Base-by-base conservation (phyloP, 2,888 invertebrate species). In the Copidosoma aretas region DNA sequence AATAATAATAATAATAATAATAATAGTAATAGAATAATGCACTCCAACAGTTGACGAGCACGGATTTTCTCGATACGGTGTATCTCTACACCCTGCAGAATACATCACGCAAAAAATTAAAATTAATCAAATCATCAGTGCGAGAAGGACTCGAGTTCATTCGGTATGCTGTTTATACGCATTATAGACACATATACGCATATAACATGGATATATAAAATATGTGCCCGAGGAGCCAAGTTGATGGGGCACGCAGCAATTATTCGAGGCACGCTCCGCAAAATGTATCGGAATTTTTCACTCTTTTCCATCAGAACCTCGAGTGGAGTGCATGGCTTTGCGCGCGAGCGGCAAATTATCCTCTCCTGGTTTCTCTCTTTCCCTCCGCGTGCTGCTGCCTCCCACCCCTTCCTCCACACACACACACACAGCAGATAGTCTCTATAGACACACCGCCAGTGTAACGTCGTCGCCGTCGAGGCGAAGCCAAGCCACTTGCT, bases 401-500 rank as follows among this genome's bases (percentile, higher is more conserved):
- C n/a, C n/a, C 14, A 46, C 17, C 32, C 32, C 32, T 32, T 32
- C 32, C 32, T 32, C 32, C 8, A n/a, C 32, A 3, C 32, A 5
- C 8, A 32, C 8, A 32, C 43, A 46, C 8, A 46, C 14, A 12
- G 43, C 3, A 17, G 15, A 46, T 4, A 14, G 43, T 17, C 17
- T 46, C 15, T 17, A 46, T 15, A 15, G 15, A 12, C 17, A 1
- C 43, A 17, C 17, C 43, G 12, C 17, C 43, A 32, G 4, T n/a
- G n/a, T n/a, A 14, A 41, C 41, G 41, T 14, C 8, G 41, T 41
- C 8, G 41, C 14, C 41, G 41, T 14, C 10, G 41, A 10, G 41
- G 41, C 15, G 14, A 46, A 3, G 17, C 17, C 8, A 74, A 75
- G 75, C 74, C 77, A 80, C 80, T 81, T 79, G 78, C 81, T 81